phyloP scores from a whole-genome alignment of 2,113 vertebrate species.

The Copsychus sechellarum region DNA sequence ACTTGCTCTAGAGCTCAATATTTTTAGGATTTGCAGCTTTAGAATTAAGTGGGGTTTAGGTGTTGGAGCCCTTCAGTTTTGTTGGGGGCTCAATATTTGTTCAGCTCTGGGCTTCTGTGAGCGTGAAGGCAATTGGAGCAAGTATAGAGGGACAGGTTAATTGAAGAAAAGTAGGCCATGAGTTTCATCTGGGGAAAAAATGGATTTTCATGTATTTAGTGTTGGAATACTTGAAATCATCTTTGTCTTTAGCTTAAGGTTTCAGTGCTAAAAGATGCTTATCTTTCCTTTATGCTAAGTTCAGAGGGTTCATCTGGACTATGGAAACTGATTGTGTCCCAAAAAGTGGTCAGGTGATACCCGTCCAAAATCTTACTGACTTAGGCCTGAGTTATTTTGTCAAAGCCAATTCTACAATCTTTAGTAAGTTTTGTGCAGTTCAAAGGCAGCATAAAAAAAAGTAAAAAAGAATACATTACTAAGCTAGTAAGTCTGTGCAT shows the following conservation, averaged over 20 bases:
- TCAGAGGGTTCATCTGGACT: not conserved
- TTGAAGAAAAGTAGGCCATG: slow-evolving; percentile 20
- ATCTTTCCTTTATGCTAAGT: not conserved
- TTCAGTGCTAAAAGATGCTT: not conserved
- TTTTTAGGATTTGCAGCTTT: not conserved
- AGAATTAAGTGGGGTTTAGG: not conserved
- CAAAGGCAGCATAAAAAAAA: not conserved
- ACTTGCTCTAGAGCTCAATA: not conserved
- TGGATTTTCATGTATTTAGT: not conserved
- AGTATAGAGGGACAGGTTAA: slow-evolving; percentile 11
- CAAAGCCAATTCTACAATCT: not conserved
- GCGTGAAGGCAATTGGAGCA: not conserved
- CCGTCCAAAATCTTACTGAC: not conserved
- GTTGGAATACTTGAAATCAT: not conserved
- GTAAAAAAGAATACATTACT: not conserved
- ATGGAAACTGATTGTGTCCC: not conserved
- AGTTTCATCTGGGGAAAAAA: not conserved
- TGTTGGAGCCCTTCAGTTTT: not conserved
- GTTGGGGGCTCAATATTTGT: not conserved
- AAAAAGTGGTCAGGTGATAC: not conserved
- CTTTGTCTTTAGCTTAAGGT: not conserved
- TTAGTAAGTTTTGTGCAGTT: not conserved
- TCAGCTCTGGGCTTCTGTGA: slow-evolving; percentile 10
- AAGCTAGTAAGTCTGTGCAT: not conserved
- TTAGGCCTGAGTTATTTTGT: not conserved